Percentiles rank a stretch among this genome's conserved stretches.
These are phyloP conservation scores for Drymodes brunneopygia DNA, from an alignment of 2,113 vertebrate genomes.

Conservation along the genomic window DNA sequence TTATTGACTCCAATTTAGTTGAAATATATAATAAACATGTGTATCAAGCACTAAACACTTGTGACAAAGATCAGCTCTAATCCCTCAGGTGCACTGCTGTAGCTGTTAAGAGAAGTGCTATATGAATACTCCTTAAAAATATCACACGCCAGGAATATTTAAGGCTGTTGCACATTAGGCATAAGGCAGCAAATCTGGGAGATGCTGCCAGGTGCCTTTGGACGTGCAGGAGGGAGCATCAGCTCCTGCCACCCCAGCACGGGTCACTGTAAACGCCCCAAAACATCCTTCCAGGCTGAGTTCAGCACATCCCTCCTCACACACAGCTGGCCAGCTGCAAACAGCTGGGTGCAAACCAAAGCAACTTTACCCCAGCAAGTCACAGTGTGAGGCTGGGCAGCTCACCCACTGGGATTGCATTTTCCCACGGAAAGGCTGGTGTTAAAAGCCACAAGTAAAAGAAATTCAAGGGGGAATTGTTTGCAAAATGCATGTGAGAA, in stretches of 20 bases:
- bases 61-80: slow-evolving; percentile 37
- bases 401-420: fast-evolving
- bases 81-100: background rate
- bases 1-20: slow-evolving; percentile 51
- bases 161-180: background rate
- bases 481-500: background rate
- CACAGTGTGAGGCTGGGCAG: fast-evolving
- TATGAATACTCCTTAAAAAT: background rate
- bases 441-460: background rate
- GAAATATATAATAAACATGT: slow-evolving; percentile 49
- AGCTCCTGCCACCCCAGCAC: background rate
- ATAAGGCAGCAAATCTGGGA: background rate
- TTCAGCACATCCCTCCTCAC: background rate
- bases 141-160: background rate
- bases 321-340: background rate
- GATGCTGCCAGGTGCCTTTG: background rate
- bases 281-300: background rate
- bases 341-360: background rate
- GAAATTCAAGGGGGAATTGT: background rate
- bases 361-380: background rate
- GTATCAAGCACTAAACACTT: slow-evolving; percentile 35
- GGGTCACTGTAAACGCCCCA: background rate
- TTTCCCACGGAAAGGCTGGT: fast-evolving
- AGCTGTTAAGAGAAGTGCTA: background rate
- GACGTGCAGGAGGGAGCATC: fast-evolving